These are phyloP conservation scores for Urocyon cinereoargenteus DNA, from an alignment of 2,797 vertebrate genomes.

Conservation along the genomic window DNA sequence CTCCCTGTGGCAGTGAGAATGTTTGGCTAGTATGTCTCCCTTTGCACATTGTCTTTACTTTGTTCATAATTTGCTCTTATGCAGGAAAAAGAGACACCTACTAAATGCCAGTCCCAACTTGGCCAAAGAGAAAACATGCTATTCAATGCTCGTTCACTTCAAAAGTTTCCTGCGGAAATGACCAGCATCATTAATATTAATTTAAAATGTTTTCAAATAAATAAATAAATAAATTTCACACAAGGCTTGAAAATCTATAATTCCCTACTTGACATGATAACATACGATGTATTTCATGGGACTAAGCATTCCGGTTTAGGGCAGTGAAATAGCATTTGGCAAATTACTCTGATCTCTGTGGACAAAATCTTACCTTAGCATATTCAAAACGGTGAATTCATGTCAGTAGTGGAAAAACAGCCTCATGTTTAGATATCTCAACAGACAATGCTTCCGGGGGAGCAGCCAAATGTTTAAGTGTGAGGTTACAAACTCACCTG, in stretches of 20 bases:
- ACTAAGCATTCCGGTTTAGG: background rate
- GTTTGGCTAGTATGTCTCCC: background rate
- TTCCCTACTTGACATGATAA: background rate
- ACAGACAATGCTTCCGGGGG: background rate
- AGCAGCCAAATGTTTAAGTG: background rate
- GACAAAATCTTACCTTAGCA: background rate
- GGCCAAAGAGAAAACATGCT: background rate
- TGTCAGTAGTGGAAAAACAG: background rate
- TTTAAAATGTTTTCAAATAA: background rate
- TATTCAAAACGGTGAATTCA: background rate
- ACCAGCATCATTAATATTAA: background rate
- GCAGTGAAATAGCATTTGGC: background rate
- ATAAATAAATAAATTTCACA: background rate
- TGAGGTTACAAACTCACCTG: background rate
- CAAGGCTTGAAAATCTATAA: background rate
- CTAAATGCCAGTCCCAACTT: background rate
- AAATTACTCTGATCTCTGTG: background rate
- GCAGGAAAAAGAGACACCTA: background rate
- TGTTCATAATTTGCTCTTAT: background rate
- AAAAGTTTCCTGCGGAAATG: background rate
- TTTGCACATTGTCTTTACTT: background rate
- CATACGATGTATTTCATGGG: background rate
- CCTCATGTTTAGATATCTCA: too few species aligned
- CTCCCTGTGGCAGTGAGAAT: too few species aligned
- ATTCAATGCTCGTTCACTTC: background rate